These are phyloP conservation scores for Zaprionus nigranus DNA, from an alignment of 1,140 invertebrate genomes.

Conservation along the genomic window DNA sequence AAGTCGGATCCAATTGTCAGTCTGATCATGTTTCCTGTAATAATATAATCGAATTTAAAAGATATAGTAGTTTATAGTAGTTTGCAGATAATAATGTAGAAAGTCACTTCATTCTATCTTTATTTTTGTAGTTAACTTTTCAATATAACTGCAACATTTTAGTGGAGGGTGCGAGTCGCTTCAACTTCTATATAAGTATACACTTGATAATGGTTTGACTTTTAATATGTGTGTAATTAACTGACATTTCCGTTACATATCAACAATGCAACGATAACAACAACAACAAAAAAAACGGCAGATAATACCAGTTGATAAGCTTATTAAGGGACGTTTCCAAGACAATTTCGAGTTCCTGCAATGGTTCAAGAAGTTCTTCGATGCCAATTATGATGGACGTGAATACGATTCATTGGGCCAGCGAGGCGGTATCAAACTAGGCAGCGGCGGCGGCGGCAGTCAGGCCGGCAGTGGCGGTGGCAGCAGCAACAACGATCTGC, in stretches of 20 bases:
- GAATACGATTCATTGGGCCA: constrained; percentile 96
- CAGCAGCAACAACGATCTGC: constrained; percentile 78
- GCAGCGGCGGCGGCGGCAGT: constrained; percentile 85
- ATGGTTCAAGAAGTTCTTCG: constrained; percentile 99
- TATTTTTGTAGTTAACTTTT: not conserved
- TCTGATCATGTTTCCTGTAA: not conserved
- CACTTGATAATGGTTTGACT: constrained; percentile 22
- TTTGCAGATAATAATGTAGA: not conserved
- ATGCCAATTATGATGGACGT: constrained; percentile 98
- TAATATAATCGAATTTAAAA: not conserved
- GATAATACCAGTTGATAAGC: constrained; percentile 98
- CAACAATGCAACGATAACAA: constrained; percentile 45
- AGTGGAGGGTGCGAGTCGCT: not conserved
- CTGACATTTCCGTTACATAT: constrained; percentile 77
- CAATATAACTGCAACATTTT: not conserved
- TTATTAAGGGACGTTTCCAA: constrained; percentile 99
- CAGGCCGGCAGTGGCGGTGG: constrained; percentile 67
- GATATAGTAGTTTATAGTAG: not conserved
- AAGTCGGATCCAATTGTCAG: not conserved
- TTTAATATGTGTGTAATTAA: constrained; percentile 65
- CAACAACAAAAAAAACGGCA: constrained; percentile 81
- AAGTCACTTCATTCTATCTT: not conserved
- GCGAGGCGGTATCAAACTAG: constrained; percentile 90
- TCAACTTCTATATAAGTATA: not conserved
- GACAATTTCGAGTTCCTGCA: constrained; percentile 99